These are phyloP conservation scores for Anarrhichthys ocellatus DNA, from an alignment of 2,113 vertebrate species.

Conservation along the genomic window DNA sequence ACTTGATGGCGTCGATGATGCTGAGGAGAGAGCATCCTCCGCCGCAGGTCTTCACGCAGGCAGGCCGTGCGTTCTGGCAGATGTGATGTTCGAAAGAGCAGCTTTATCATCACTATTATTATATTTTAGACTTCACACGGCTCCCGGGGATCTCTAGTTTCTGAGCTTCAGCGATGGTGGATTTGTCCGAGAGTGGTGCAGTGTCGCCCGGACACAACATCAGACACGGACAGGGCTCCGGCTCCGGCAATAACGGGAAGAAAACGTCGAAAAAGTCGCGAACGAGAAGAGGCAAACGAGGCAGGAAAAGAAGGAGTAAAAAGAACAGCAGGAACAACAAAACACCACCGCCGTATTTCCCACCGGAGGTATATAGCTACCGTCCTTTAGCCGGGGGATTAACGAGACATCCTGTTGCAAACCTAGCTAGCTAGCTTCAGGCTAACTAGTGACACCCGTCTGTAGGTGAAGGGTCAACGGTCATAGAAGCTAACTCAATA, in stretches of 20 bases:
- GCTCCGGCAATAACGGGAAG: constrained; percentile 51
- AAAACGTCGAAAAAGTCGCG: constrained; percentile 72
- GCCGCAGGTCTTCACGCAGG: neutral
- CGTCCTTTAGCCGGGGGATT: neutral
- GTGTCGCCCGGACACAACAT: constrained; percentile 46
- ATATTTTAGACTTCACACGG: neutral
- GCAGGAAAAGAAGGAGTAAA: constrained; percentile 82
- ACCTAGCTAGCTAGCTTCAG: neutral
- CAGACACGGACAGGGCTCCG: constrained; percentile 67
- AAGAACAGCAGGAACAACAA: constrained; percentile 77
- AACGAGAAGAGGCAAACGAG: constrained; percentile 81
- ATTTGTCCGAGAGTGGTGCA: constrained; percentile 40
- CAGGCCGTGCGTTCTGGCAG: neutral
- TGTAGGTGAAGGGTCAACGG: accelerated
- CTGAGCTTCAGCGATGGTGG: constrained; percentile 63
- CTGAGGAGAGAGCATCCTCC: constrained; percentile 72
- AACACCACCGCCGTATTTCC: constrained; percentile 89
- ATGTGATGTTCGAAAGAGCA: neutral
- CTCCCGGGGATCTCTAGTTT: neutral
- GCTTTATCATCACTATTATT: neutral
- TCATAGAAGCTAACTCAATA: accelerated
- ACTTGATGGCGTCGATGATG: constrained; percentile 33
- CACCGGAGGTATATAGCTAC: constrained; percentile 88
- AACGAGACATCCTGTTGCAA: neutral
- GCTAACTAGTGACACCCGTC: neutral